Conservation (phyloP, 1,140 invertebrate genomes). For the Pseudomyrmex pallidus region DNA sequence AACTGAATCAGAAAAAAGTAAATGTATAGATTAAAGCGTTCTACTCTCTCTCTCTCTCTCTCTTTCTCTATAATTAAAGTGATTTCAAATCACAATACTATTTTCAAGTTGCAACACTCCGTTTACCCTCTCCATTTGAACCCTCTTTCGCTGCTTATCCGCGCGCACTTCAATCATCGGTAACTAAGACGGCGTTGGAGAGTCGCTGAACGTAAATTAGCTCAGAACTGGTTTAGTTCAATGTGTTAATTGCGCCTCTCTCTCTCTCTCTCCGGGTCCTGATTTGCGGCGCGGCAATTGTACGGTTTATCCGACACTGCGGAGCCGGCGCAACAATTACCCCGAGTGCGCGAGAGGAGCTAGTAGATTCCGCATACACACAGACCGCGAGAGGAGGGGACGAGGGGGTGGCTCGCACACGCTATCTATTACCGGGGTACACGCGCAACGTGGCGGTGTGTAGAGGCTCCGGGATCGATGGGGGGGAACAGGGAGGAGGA, state of each 20-base stretch:
- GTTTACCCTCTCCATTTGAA: neutral
- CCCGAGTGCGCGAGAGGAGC: slow-evolving; percentile 36
- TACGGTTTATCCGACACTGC: slow-evolving; percentile 65
- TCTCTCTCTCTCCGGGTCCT: slow-evolving; percentile 26
- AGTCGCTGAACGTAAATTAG: slow-evolving; percentile 66
- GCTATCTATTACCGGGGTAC: slow-evolving; percentile 49
- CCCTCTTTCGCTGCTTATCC: slow-evolving; percentile 11
- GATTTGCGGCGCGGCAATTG: slow-evolving; percentile 70
- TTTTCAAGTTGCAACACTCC: neutral
- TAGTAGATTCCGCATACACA: slow-evolving; percentile 13
- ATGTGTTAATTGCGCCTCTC: slow-evolving; percentile 73
- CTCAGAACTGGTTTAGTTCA: slow-evolving; percentile 65
- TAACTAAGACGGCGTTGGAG: slow-evolving; percentile 45
- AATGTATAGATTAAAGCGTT: too few species aligned
- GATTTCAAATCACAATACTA: neutral
- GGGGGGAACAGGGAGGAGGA: neutral
- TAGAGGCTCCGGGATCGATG: neutral
- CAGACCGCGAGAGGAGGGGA: too few species aligned
- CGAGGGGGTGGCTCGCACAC: slow-evolving; percentile 1
- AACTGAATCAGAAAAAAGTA: too few species aligned
- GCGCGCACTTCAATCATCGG: slow-evolving; percentile 22
- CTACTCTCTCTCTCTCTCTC: too few species aligned
- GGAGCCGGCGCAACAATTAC: slow-evolving; percentile 65
- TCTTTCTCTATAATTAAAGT: too few species aligned
- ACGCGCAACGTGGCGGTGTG: neutral